Evolutionary conservation across 2,888 invertebrate species (phyloP), one percentile per base, ranked within the genome.

Genomic region (Gibbula magus): DNA sequence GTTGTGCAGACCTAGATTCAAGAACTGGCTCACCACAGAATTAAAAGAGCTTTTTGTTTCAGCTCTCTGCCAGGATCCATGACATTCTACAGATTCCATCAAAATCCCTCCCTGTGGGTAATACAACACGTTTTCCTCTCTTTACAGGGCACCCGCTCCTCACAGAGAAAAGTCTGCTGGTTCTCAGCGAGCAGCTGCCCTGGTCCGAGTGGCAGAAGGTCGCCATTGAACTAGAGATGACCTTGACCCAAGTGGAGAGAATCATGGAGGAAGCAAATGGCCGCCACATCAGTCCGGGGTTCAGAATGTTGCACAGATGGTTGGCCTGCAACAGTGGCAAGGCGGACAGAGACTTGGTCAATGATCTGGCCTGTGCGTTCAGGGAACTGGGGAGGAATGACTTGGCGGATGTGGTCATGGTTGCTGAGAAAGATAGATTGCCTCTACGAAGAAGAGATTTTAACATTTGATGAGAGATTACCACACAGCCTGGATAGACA

Each of bases 221-320:
- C 16, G 61, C 61, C 61, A 61, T 61, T 22, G 61, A 61, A 61
- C 61, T 61, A 16, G 61, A 29, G 29, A 61, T 61, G 61, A 61
- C 61, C 61, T 61, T 61, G 61, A 61, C 61, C 61, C 61, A 61
- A 61, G 61, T 61, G 29, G 61, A 61, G 61, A 61, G 61, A 61
- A 61, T 61, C 25, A 29, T 29, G 18, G 61, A 61, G 10, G 61
- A 61, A 18, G 61, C 61, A 25, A 61, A 29, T 61, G 61, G 61
- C 13, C 61, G 61, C 29, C 61, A 61, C 61, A 61, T 61, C 61
- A 61, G 61, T 29, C 61, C 61, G 25, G 61, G 29, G 13, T 61
- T 61, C 61, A 61, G 61, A 61, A 61, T 61, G 61, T 25, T 61
- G 18, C 61, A 61, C 61, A 61, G 25, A 25, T 61, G 61, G 61